Base-by-base conservation (phyloP, 2,888 invertebrate genomes). In the Tillus elongatus region DNA sequence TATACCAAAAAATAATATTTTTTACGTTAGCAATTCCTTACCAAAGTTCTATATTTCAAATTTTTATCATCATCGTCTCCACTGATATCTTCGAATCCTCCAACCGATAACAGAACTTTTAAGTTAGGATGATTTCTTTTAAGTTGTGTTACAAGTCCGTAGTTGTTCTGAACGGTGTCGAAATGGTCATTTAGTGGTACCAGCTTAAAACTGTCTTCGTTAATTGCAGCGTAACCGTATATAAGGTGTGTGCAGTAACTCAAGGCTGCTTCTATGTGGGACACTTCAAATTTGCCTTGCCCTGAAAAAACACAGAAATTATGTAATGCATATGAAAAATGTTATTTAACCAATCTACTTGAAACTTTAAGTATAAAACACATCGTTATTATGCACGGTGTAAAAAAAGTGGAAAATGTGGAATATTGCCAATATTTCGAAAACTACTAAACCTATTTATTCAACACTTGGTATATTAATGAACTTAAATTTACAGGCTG, bases 141-240 rank as follows among this genome's bases (percentile, higher is more conserved):
- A 45, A 84, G 66, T 52, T 76, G 75, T 1, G 84, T 82, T 13
- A 85, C 73, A 1, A 77, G 64, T 36, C 80, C 73, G 65, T 79
- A 88, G 58, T 85, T 78, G 31, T 77, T 79, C 50, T 80, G 79
- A 46, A 84, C 84, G 33, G 82, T 71, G 49, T 88, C 87, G 37
- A 83, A 67, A 55, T 77, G 75, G 51, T 82, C 80, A 53, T 85
- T 80, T 36, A 79, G 66, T 2, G 86, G 75, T 12, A 78, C 69
- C 53, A 84, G 64, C 63, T 84, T 82, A 61, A 74, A 77, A 39
- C 74, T 79, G 36, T 76, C 76, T n/a, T 77, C 72, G 51, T 82
- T 79, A 33, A 88, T 72, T 11, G 79, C 83, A 12, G 86, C 86
- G 54, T 73, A 84, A n/a, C 86, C 85, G 56, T 88, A 88, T 14